These are phyloP conservation scores for Heterotis niloticus DNA, from an alignment of 2,113 vertebrate species.

Conservation along the genomic window DNA sequence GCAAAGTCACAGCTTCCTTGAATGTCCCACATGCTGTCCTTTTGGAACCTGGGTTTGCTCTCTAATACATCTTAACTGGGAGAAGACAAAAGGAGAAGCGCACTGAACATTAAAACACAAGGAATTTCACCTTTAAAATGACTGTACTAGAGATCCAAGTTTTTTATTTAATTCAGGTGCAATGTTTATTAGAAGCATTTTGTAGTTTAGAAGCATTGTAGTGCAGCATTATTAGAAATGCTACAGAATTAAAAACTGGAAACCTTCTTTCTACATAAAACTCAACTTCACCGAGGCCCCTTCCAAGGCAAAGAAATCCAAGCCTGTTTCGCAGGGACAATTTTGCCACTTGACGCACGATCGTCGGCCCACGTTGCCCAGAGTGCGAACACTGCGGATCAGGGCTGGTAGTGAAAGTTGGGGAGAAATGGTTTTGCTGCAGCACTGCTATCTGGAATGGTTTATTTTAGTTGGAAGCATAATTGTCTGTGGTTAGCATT, in stretches of 20 bases:
- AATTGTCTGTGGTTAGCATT: constrained; percentile 65
- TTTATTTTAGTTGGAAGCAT: constrained; percentile 68
- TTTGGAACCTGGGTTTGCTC: neutral
- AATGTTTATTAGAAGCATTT: too few relatives aligned
- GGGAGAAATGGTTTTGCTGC: constrained; percentile 50
- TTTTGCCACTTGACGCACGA: constrained; percentile 50
- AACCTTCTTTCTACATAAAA: too few relatives aligned
- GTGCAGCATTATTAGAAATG: too few relatives aligned
- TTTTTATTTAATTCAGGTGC: neutral
- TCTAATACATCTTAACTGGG: too few relatives aligned
- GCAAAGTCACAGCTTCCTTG: neutral
- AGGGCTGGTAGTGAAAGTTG: constrained; percentile 46
- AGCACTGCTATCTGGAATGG: constrained; percentile 60
- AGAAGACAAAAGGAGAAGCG: too few relatives aligned
- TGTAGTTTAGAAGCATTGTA: too few relatives aligned
- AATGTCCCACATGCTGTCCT: neutral
- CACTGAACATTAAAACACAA: neutral
- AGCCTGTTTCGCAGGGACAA: constrained; percentile 26
- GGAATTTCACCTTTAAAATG: neutral
- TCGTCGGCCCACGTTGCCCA: constrained; percentile 33
- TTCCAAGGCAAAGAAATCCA: constrained; percentile 37
- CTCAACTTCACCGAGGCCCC: neutral
- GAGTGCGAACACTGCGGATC: constrained; percentile 28
- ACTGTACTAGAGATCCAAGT: neutral
- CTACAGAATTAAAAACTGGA: too few relatives aligned